A percentile compares a stretch with the other conserved stretches of the same genome.
These are phyloP conservation scores for Campaea margaritaria DNA, from an alignment of 2,888 invertebrate genomes.

Conservation along the genomic window DNA sequence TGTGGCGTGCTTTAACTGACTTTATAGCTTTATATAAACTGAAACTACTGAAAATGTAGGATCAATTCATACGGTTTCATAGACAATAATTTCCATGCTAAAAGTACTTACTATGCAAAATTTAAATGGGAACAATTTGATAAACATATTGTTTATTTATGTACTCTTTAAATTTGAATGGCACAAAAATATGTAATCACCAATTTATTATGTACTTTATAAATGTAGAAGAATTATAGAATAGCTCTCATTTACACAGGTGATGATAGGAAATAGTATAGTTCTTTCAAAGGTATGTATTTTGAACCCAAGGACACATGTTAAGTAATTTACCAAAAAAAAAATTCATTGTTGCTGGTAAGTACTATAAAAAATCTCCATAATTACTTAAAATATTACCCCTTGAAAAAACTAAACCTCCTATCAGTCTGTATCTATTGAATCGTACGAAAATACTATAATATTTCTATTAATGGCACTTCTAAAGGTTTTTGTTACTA, in stretches of 20 bases:
- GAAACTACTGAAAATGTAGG: constrained; percentile 5
- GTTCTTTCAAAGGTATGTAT: too few species aligned
- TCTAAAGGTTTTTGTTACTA: constrained; percentile 63
- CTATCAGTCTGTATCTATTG: constrained; percentile 51
- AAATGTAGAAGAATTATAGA: not conserved
- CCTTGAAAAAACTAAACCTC: not conserved
- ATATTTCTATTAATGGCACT: constrained; percentile 75
- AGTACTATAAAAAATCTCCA: too few species aligned
- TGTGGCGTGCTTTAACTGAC: too few species aligned
- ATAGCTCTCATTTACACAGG: constrained; percentile 3
- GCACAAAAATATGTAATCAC: constrained; percentile 53
- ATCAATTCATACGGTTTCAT: not conserved
- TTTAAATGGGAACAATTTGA: constrained; percentile 1
- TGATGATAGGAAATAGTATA: not conserved
- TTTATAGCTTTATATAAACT: not conserved
- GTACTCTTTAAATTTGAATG: constrained; percentile 33
- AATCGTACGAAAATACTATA: constrained; percentile 78
- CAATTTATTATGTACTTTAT: constrained; percentile 32
- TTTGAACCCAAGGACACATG: not conserved
- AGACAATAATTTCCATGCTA: not conserved
- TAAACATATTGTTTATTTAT: too few species aligned
- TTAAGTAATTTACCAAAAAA: too few species aligned
- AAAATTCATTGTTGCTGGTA: too few species aligned
- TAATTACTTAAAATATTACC: too few species aligned
- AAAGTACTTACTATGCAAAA: constrained; percentile 12